Conservation (phyloP, 2,797 vertebrate genomes). For the Bradypodion ventrale region DNA sequence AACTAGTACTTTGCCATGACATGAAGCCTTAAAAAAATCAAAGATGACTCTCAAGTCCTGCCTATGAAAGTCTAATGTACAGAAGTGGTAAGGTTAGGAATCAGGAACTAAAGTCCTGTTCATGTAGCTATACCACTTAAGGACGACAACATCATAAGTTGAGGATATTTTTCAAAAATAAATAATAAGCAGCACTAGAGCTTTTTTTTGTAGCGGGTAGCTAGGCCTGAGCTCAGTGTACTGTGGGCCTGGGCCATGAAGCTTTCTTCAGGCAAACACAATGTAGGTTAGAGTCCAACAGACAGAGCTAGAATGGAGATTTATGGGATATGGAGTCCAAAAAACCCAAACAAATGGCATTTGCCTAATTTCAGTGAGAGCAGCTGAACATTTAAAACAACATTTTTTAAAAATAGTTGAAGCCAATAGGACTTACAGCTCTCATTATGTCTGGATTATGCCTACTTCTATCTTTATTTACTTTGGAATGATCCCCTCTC, state of each 20-base stretch:
- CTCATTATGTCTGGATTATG: neutral
- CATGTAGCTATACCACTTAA: too few relatives aligned
- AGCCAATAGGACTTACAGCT: neutral
- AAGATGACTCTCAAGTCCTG: conserved; percentile 49
- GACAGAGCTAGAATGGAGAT: neutral
- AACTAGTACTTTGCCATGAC: conserved; percentile 52
- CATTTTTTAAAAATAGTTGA: neutral
- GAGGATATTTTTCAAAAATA: too few relatives aligned
- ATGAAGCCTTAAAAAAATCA: conserved; percentile 51
- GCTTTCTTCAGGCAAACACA: too few relatives aligned
- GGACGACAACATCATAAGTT: too few relatives aligned
- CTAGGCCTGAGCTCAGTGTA: neutral
- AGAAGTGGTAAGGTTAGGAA: neutral
- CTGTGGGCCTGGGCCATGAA: neutral
- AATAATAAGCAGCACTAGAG: too few relatives aligned
- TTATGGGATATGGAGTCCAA: neutral
- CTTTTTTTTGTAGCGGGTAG: neutral
- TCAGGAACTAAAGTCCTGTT: too few relatives aligned
- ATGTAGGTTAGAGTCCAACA: neutral
- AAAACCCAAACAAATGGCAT: too few relatives aligned
- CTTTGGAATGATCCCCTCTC: neutral
- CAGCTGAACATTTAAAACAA: neutral
- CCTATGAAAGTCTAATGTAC: conserved; percentile 24
- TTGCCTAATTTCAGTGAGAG: too few relatives aligned
- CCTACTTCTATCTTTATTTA: neutral